Evolutionary conservation across 1,140 invertebrate species (phyloP).

Genomic region (Phymastichus coffea): DNA sequence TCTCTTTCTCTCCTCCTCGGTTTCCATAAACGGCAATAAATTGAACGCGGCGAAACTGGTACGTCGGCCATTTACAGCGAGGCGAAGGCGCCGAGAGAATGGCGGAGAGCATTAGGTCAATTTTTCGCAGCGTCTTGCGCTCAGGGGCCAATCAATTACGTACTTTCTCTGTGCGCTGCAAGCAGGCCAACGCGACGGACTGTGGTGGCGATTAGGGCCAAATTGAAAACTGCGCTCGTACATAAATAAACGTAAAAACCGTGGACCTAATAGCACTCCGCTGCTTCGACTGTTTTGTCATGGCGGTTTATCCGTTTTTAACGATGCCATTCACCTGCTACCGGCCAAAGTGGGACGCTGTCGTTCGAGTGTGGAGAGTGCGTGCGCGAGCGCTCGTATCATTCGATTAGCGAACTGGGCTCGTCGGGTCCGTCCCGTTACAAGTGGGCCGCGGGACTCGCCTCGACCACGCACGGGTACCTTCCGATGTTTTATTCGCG

Average conservation of each 20-base stretch:
- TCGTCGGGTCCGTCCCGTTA: background rate
- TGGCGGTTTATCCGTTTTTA: constrained; percentile 5
- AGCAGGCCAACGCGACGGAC: no score
- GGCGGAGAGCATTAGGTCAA: background rate
- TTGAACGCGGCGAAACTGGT: no score
- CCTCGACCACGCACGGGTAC: no score
- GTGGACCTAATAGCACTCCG: background rate
- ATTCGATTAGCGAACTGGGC: constrained; percentile 12
- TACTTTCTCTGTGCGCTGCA: constrained; percentile 7
- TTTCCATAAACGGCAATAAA: no score
- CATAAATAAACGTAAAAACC: background rate
- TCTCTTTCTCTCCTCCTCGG: no score
- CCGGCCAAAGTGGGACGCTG: background rate
- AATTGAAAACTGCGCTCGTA: no score
- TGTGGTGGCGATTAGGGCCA: background rate
- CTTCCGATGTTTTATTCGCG: background rate
- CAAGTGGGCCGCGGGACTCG: no score
- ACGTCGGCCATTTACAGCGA: no score
- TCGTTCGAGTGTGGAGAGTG: no score
- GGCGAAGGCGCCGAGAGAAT: no score
- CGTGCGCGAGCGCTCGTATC: background rate
- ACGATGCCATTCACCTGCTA: background rate
- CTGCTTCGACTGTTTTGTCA: no score
- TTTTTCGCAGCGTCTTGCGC: constrained; percentile 5
- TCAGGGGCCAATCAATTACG: background rate